Conservation (phyloP, 2,113 vertebrate species). For the Pholis gunnellus region DNA sequence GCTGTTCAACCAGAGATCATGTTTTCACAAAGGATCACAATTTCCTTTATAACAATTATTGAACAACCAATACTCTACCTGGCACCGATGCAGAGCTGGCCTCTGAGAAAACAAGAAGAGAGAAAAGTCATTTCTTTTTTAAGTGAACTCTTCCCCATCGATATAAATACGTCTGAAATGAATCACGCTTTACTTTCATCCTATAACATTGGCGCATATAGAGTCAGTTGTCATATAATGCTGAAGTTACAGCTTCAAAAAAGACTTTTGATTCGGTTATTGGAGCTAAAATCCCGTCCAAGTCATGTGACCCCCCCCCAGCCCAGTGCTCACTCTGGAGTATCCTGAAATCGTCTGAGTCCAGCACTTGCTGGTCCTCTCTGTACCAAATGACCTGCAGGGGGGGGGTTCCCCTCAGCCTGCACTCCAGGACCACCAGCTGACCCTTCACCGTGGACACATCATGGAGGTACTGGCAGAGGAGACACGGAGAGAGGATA, state of each 20-base stretch:
- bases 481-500: not conserved
- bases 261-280: not conserved
- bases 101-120: conserved; percentile 82
- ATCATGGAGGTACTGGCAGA: conserved; percentile 86
- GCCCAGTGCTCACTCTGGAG: conserved; percentile 86
- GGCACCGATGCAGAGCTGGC: conserved; percentile 88
- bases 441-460: conserved; percentile 87
- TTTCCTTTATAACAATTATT: not conserved
- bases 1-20: not conserved
- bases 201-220: not conserved
- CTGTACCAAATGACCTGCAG: conserved; percentile 90
- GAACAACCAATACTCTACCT: conserved; percentile 69
- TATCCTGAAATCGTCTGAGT: conserved; percentile 90
- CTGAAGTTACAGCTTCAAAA: not conserved
- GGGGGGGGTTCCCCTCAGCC: conserved; percentile 83
- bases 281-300: not conserved
- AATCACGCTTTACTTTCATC: not conserved
- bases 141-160: not conserved
- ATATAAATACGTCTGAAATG: not conserved
- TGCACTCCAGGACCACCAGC: conserved; percentile 89
- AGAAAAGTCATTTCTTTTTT: not conserved
- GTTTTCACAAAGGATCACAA: not conserved
- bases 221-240: not conserved
- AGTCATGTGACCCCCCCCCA: not conserved
- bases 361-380: conserved; percentile 84